phyloP scores from a whole-genome alignment of 2,888 invertebrate species.

The Sphaerophoria rueppellii region DNA sequence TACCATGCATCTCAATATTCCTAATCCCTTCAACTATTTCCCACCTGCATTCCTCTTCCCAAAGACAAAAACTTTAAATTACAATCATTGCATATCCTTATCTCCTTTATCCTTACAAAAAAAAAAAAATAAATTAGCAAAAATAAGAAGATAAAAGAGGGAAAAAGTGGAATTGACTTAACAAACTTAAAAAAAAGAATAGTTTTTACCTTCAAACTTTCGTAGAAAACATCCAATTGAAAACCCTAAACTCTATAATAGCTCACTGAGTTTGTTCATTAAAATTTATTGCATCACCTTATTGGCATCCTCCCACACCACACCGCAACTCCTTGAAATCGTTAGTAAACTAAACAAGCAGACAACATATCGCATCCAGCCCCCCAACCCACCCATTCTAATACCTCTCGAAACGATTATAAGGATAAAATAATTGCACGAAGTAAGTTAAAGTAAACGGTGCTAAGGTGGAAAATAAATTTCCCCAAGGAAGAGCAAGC shows the following conservation, averaged over 20 bases:
- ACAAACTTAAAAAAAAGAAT: not conserved
- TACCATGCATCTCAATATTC: not conserved
- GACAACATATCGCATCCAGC: constrained; percentile 25
- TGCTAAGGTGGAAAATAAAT: constrained; percentile 71
- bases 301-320: not conserved
- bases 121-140: not conserved
- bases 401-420: constrained; percentile 61
- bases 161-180: not conserved
- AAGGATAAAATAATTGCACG: constrained; percentile 70
- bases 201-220: constrained; percentile 7
- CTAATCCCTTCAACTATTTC: not conserved
- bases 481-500: constrained; percentile 63
- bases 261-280: constrained; percentile 61
- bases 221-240: constrained; percentile 49
- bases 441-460: constrained; percentile 72
- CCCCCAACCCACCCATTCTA: not conserved
- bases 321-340: not conserved
- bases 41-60: not conserved
- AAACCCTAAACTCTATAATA: constrained; percentile 51
- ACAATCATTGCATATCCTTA: constrained; percentile 3
- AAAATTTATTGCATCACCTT: constrained; percentile 64
- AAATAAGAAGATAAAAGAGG: not conserved
- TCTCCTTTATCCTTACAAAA: not conserved
- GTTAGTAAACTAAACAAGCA: constrained; percentile 55
- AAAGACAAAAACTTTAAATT: constrained; percentile 7